These are phyloP conservation scores for Styela plicata DNA, from an alignment of 23 tunicate genomes.

Conservation along the genomic window DNA sequence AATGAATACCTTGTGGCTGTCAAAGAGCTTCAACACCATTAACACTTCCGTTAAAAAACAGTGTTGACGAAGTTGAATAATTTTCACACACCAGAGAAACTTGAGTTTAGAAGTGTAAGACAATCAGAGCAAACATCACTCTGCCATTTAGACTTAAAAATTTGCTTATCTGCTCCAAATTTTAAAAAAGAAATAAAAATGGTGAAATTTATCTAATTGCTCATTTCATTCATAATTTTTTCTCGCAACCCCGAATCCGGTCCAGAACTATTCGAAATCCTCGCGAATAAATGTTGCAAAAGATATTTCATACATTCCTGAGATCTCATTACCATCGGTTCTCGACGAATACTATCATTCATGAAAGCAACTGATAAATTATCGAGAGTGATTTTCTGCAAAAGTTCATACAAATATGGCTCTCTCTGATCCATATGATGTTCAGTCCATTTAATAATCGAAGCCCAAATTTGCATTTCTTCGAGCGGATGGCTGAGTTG, in stretches of 20 bases:
- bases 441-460: constrained; percentile 23
- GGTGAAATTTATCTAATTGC: background rate
- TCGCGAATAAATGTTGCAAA: constrained; percentile 11
- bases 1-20: too few species aligned
- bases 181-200: too few species aligned
- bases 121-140: too few species aligned
- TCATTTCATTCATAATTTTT: background rate
- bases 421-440: constrained; percentile 2
- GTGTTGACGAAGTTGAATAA: too few species aligned
- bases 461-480: constrained; percentile 31
- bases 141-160: too few species aligned
- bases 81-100: too few species aligned
- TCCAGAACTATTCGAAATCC: background rate
- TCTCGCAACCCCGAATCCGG: background rate
- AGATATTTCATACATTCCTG: constrained; percentile 34
- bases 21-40: too few species aligned
- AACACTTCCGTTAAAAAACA: too few species aligned
- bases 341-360: constrained; percentile 27
- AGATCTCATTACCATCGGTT: constrained; percentile 30
- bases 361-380: constrained; percentile 21
- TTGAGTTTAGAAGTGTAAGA: too few species aligned
- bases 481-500: constrained; percentile 17
- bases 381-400: constrained; percentile 8
- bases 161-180: too few species aligned
- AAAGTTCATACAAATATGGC: constrained; percentile 4